A percentile compares a stretch with the other conserved stretches of the same genome.
Evolutionary conservation across 1,140 invertebrate genomes (phyloP).

Genomic region (Bombus soroeensis): DNA sequence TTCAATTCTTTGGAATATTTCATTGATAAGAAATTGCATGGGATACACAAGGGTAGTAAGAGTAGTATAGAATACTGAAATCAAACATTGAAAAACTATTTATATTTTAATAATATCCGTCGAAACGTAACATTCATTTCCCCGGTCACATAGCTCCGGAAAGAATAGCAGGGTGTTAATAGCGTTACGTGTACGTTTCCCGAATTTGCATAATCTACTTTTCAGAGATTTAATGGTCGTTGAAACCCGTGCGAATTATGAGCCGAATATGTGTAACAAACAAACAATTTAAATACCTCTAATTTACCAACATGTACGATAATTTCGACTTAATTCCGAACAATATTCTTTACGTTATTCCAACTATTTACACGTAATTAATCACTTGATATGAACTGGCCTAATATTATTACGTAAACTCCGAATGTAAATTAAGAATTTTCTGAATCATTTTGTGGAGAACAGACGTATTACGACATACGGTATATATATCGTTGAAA

Average conservation of each 20-base stretch:
- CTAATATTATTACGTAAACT: not conserved
- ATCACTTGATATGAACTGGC: not conserved
- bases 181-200: not conserved
- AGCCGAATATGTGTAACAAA: not conserved
- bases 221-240: not conserved
- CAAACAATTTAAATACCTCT: not conserved
- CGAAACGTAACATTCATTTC: too few relatives aligned
- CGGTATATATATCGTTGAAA: not conserved
- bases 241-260: too few relatives aligned
- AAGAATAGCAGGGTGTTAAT: not conserved
- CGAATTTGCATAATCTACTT: not conserved
- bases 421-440: not conserved
- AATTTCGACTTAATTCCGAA: not conserved
- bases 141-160: too few relatives aligned
- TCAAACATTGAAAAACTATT: too few relatives aligned
- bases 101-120: too few relatives aligned
- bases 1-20: too few relatives aligned
- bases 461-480: not conserved
- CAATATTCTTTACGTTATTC: not conserved
- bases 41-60: too few relatives aligned
- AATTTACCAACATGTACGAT: not conserved
- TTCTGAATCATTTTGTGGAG: constrained; percentile 56
- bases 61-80: too few relatives aligned
- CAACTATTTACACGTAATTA: constrained; percentile 9
- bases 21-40: fast-evolving